Evolutionary conservation across 1,140 invertebrate genomes (phyloP).

Genomic region (Pogonus chalceus): DNA sequence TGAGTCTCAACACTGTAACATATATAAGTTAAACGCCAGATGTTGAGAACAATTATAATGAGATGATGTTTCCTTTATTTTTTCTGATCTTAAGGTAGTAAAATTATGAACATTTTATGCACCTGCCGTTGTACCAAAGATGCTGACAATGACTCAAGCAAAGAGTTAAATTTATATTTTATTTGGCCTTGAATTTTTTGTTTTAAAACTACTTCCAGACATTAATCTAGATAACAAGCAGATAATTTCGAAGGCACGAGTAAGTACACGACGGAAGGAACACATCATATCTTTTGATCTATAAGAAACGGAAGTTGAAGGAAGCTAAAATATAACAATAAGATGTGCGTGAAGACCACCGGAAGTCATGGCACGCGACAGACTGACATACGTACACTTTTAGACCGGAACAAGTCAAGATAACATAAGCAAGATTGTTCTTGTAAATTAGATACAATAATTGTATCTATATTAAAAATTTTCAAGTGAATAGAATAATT

Average conservation of each 20-base stretch:
- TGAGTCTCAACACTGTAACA: no score
- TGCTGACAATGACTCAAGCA: no score
- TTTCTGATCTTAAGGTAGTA: not conserved
- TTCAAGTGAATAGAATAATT: no score
- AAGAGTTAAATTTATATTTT: no score
- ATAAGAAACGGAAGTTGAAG: not conserved
- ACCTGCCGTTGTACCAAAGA: conserved; percentile 3
- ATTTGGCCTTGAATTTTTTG: no score
- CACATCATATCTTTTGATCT: conserved; percentile 3
- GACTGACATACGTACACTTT: not conserved
- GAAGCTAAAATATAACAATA: not conserved
- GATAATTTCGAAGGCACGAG: no score
- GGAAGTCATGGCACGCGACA: conserved; percentile 1
- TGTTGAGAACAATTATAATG: not conserved
- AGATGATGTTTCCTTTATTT: not conserved
- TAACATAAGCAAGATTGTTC: no score
- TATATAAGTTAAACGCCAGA: not conserved
- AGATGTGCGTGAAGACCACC: not conserved
- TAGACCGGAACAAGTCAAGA: not conserved
- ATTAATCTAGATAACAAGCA: no score
- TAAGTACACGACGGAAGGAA: no score
- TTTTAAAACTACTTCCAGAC: no score
- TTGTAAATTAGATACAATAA: no score
- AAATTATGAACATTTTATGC: not conserved
- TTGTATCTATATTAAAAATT: no score